These are phyloP conservation scores for Hemicordylus capensis DNA, from an alignment of 2,113 vertebrate species.

Conservation along the genomic window DNA sequence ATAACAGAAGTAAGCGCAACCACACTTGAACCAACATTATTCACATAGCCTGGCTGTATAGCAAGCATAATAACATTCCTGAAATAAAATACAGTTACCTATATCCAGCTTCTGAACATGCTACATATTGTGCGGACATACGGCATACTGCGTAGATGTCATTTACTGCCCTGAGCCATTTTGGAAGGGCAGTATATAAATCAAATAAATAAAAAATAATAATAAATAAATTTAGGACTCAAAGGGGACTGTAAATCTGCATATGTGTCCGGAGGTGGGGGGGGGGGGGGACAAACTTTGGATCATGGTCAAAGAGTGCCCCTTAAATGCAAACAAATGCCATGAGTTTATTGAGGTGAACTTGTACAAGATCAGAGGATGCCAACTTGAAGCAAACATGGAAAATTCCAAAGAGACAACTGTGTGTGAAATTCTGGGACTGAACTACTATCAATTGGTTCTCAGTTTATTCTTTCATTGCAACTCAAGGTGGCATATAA, in stretches of 20 bases:
- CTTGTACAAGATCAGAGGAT: not conserved
- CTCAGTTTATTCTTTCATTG: no score
- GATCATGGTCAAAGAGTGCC: not conserved
- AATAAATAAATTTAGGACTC: no score
- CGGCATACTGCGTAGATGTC: not conserved
- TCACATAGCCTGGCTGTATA: not conserved
- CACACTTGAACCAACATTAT: conserved; percentile 11
- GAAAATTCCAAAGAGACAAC: no score
- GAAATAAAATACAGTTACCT: not conserved
- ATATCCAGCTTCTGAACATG: not conserved
- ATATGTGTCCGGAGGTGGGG: no score
- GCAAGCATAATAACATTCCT: conserved; percentile 2
- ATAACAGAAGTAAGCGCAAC: conserved; percentile 39
- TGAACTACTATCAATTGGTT: not conserved
- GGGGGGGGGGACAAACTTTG: not conserved
- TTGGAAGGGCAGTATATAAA: no score
- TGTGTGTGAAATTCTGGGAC: not conserved
- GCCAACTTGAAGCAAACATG: no score
- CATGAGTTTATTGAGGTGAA: not conserved
- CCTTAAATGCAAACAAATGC: not conserved
- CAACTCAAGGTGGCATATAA: no score
- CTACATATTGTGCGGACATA: not conserved
- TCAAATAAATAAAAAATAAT: no score
- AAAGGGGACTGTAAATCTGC: not conserved
- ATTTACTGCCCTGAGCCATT: no score